Evolutionary conservation across 92 coral and sea anemone genomes (phyloP).

Genomic region (Porites divaricata): DNA sequence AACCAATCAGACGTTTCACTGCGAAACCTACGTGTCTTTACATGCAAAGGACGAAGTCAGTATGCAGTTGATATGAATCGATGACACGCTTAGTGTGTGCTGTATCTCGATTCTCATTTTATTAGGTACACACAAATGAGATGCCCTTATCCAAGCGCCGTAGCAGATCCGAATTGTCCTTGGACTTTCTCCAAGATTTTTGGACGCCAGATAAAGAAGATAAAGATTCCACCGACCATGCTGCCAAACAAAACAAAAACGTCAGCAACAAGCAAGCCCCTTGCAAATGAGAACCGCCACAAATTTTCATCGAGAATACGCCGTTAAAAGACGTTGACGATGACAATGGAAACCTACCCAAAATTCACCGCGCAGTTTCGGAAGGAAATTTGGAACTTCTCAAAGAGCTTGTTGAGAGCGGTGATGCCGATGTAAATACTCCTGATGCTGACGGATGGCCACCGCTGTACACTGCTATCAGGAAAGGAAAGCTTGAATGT

Average conservation of each 20-base stretch:
- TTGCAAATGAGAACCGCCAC: conserved; percentile 12
- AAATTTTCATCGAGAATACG: conserved; percentile 8
- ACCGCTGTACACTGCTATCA: conserved; percentile 79
- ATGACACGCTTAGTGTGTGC: neutral
- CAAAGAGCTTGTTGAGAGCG: conserved; percentile 57
- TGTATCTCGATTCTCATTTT: neutral
- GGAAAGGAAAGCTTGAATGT: conserved; percentile 53
- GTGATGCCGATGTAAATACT: conserved; percentile 56
- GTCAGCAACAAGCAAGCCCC: neutral
- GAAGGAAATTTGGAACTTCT: conserved; percentile 48
- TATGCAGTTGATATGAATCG: neutral
- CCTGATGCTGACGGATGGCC: conserved; percentile 85
- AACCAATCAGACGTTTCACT: conserved; percentile 1
- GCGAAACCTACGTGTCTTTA: neutral
- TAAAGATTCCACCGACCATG: neutral
- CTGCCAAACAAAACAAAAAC: neutral
- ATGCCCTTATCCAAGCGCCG: conserved; percentile 10
- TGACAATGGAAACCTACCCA: conserved; percentile 47
- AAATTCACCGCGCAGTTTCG: conserved; percentile 59
- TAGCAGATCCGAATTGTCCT: conserved; percentile 8
- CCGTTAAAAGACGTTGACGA: conserved; percentile 28
- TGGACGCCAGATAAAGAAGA: neutral
- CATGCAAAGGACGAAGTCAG: neutral
- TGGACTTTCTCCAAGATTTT: neutral
- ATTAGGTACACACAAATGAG: no score